phyloP scores from a whole-genome alignment of 2,797 vertebrate genomes.

The Phoxinus dragarum region DNA sequence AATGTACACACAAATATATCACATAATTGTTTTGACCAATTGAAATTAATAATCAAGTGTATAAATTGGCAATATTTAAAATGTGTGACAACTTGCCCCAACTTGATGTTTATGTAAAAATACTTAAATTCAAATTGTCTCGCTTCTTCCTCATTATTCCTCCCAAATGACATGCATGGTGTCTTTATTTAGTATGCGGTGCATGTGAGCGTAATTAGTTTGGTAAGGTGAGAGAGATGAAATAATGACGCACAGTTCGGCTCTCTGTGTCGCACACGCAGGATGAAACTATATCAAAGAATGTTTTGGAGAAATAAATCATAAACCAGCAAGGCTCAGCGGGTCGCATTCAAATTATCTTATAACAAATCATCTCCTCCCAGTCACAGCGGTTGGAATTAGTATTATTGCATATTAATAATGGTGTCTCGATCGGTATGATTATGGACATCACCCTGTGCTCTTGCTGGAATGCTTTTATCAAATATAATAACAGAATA shows the following conservation, averaged over 20 bases:
- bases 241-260: conserved; percentile 17
- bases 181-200: neutral
- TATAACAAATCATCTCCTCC: conserved; percentile 25
- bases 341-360: neutral
- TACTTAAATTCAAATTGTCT: neutral
- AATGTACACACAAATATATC: neutral
- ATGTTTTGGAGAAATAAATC: neutral
- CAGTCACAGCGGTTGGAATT: neutral
- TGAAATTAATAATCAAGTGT: neutral
- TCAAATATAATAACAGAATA: conserved; percentile 15
- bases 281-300: conserved; percentile 18
- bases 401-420: conserved; percentile 29
- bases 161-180: neutral
- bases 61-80: neutral
- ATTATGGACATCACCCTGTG: conserved; percentile 12
- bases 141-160: neutral
- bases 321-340: neutral
- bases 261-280: neutral
- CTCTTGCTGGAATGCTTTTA: neutral
- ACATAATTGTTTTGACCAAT: neutral
- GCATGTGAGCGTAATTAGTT: conserved; percentile 2
- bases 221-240: conserved; percentile 15
- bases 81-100: neutral
- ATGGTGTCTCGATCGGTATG: neutral
- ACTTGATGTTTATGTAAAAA: neutral